Conservation (phyloP, 2,888 invertebrate genomes). For the Gortyna flavago region DNA sequence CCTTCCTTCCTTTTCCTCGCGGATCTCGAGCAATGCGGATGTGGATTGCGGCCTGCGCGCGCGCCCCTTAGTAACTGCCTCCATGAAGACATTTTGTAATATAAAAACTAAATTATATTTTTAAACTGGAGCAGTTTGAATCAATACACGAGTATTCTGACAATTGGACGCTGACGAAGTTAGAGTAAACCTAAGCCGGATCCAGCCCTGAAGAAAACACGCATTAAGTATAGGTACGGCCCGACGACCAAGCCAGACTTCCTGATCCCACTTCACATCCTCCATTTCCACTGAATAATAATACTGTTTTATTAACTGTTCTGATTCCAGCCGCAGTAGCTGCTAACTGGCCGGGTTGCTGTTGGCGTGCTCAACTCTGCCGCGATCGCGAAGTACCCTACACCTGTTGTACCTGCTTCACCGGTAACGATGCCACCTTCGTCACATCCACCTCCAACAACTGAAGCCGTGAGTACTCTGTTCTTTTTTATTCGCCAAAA, state of each 20-base stretch:
- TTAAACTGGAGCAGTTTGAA: background rate
- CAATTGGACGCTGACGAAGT: background rate
- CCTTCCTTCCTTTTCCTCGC: background rate
- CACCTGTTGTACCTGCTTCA: background rate
- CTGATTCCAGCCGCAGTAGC: background rate
- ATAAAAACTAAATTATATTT: background rate
- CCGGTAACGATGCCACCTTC: too few relatives aligned
- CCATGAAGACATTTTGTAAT: background rate
- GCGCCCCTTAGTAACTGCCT: rapidly evolving
- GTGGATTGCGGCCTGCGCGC: too few relatives aligned
- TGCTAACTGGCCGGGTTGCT: background rate
- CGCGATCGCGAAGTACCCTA: background rate
- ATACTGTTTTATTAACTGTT: background rate
- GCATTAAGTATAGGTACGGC: background rate
- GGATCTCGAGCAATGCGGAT: too few relatives aligned
- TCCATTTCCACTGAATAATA: background rate
- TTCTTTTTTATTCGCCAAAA: background rate
- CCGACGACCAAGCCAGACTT: background rate
- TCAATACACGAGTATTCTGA: background rate
- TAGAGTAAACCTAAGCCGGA: background rate
- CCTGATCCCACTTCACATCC: background rate
- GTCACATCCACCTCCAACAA: background rate
- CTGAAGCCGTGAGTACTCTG: background rate
- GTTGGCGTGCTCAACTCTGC: background rate
- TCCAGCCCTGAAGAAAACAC: background rate